These are phyloP conservation scores for Protodeltote pygarga DNA, from an alignment of 2,888 invertebrate species.

Conservation along the genomic window DNA sequence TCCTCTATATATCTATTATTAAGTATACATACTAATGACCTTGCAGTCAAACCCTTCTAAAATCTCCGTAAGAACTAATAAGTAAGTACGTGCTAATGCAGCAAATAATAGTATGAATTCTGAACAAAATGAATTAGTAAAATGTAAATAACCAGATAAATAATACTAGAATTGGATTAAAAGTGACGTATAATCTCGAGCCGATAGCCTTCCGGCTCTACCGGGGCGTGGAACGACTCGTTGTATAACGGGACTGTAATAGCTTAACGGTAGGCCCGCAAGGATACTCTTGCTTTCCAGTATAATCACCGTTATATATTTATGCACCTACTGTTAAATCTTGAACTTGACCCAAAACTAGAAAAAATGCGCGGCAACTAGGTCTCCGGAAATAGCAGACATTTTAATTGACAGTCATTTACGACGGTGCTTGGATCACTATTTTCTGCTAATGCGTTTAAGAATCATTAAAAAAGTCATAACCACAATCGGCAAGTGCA, in stretches of 20 bases:
- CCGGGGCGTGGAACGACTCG: conserved; percentile 12
- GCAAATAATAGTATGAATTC: no score
- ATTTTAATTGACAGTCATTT: conserved; percentile 1
- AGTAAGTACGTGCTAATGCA: no score
- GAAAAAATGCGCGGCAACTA: conserved; percentile 4
- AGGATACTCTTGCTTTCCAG: conserved; percentile 49
- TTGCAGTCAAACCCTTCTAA: no score
- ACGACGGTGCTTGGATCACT: neutral
- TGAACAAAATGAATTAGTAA: no score
- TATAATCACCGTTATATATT: conserved; percentile 34
- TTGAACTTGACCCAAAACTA: conserved; percentile 23
- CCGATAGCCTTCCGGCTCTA: conserved; percentile 21
- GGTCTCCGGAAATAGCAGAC: conserved; percentile 1
- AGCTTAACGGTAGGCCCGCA: conserved; percentile 40
- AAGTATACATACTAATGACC: no score
- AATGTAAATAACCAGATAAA: no score
- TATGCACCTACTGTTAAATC: conserved; percentile 3
- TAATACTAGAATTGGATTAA: neutral
- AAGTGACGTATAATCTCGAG: conserved; percentile 6
- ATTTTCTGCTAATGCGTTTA: neutral
- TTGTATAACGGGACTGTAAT: conserved; percentile 41
- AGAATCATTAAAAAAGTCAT: neutral
- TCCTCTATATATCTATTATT: no score
- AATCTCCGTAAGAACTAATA: no score
- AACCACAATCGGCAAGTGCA: no score